Conservation (phyloP, 2,888 invertebrate genomes). For the Congeria kusceri region DNA sequence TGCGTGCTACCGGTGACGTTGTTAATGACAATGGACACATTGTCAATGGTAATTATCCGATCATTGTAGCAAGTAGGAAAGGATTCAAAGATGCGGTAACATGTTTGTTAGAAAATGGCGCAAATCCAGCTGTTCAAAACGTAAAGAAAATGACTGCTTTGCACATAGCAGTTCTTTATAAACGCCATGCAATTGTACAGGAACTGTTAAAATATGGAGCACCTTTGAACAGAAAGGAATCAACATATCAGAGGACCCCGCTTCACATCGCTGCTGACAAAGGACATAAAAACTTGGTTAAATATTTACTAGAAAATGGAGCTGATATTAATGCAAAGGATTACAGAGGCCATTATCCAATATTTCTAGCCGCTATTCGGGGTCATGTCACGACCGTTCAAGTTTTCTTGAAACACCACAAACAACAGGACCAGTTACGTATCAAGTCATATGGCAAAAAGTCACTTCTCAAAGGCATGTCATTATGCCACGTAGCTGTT, state of each 20-base stretch:
- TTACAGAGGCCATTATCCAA: slow-evolving; percentile 19
- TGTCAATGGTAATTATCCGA: slow-evolving; percentile 36
- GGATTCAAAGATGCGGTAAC: slow-evolving; percentile 27
- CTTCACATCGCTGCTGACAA: slow-evolving; percentile 33
- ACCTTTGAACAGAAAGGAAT: background rate
- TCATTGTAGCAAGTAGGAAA: slow-evolving; percentile 35
- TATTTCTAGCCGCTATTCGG: slow-evolving; percentile 24
- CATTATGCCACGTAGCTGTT: slow-evolving; percentile 42
- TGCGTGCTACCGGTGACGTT: background rate
- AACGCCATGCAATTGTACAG: slow-evolving; percentile 5
- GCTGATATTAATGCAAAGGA: slow-evolving; percentile 18
- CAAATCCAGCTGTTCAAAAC: slow-evolving; percentile 20
- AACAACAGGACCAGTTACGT: background rate
- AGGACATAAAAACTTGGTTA: slow-evolving; percentile 1
- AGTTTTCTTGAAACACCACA: slow-evolving; percentile 15
- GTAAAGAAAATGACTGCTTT: slow-evolving; percentile 25
- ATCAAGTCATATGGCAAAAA: slow-evolving; percentile 14
- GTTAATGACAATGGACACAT: slow-evolving; percentile 25
- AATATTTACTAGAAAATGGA: slow-evolving; percentile 15
- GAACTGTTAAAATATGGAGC: slow-evolving; percentile 15
- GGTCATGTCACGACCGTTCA: slow-evolving; percentile 15
- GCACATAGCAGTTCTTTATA: slow-evolving; percentile 31
- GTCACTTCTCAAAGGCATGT: slow-evolving; percentile 40
- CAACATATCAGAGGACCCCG: slow-evolving; percentile 29
- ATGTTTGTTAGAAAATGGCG: slow-evolving; percentile 16